Base-by-base conservation (phyloP, 2,888 invertebrate genomes). In the Apomyelois bistriatella region DNA sequence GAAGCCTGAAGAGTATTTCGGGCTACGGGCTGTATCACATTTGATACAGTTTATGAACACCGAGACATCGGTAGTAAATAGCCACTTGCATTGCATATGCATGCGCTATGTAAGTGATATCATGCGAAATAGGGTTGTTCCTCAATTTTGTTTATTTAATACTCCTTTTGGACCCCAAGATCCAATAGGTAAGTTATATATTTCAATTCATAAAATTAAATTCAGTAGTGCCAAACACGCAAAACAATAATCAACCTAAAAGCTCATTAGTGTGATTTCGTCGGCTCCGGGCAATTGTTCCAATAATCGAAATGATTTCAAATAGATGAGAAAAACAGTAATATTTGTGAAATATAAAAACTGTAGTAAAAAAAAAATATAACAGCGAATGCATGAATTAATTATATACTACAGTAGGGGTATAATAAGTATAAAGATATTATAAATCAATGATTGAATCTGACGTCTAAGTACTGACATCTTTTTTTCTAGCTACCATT, bases 1-100 rank as follows among this genome's bases (percentile, higher is more conserved):
- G 15, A 32, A 16, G 15, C 5, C 46, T 12, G 32, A 46, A 32
- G 5, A 10, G 16, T 10, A 3, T 10, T 10, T 16, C 32, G 15
- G 32, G 9, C 15, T 2, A 15, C 32, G 30, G 30, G n/a, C 28
- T 32, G 32, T 32, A 30, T 43, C 13, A 16, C 15, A n/a, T 46
- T 46, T 46, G 16, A 46, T 32, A 46, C 32, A 46, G 32, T 46
- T 46, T 46, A 46, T 32, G 32, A 32, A 46, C 46, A 28, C 43
- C 9, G 46, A 43, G 42, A 17, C 42, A 28, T 4, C 10, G 32
- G 15, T 10, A 13, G 6, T 30, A 46, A 35, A 46, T 46, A 15
- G 32, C 46, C 32, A 46, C 32, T 46, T 46, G 46, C 46, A 46
- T 46, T 46, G 46, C 46, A 46, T 46, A 46, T 46, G 46, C 46